Evolutionary conservation across 2,797 vertebrate species (phyloP), one percentile per base, ranked within the genome.

Genomic region (Merluccius polli): DNA sequence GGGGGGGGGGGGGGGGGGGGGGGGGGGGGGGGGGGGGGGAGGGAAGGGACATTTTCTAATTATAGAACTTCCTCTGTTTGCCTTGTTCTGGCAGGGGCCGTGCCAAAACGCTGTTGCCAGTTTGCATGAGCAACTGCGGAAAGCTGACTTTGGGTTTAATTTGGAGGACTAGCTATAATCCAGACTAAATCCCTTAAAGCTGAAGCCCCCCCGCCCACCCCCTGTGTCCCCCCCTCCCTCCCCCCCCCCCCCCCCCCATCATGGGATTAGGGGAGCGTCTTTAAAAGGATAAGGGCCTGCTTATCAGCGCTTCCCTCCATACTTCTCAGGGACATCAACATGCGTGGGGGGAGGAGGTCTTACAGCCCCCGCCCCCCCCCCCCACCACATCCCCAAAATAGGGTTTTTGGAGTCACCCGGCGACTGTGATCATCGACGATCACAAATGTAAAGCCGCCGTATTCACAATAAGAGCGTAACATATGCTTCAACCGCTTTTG

Each of bases 111-210:
- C 90, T 89, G 84, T 89, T 82, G 82, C 88, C 91, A 91, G 89
- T 87, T 91, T 92, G 90, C 90, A 93, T 92, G 91, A 93, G 93
- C 92, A 92, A 92, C 90, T 86, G 86, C 89, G 85, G 89, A 92
- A 92, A 93, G 90, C 85, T 89, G 93, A 93, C 91, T 93, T 94
- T 94, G 90, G 91, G 92, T 94, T 95, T 94, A 94, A 95, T 94
- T 95, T 95, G 87, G 91, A 93, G 88, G 92, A 92, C 94, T 92
- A 93, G 92, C 88, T 90, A 86, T 94, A 94, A 94, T 94, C 93
- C 94, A 91, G 91, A 91, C 89, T 92, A 93, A 94, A 79, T 93
- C 93, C 87, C 83, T 90, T 91, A 93, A 93, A 93, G 88, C 89
- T 92, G 92, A 91, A 89, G 88, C 87, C 89, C 82, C 80, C 84